Conservation (phyloP, 2,888 invertebrate species). For the Lampropteryx suffumata region DNA sequence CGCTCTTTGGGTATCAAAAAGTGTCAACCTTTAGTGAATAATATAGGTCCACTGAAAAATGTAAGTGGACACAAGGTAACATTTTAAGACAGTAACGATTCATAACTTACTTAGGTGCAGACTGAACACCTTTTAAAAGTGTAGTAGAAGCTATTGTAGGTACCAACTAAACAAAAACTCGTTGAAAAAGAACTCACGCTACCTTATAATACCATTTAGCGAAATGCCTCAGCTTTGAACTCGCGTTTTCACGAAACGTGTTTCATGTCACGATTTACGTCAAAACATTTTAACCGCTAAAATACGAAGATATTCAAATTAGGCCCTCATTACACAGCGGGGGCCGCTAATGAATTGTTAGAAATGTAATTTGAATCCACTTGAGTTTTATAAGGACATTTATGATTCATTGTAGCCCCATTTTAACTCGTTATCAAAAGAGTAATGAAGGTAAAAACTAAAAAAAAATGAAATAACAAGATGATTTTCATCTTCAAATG, state of each 20-base stretch:
- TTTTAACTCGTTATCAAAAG: constrained; percentile 10
- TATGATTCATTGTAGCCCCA: constrained; percentile 24
- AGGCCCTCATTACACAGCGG: constrained; percentile 60
- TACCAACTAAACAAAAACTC: not conserved
- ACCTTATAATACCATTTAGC: constrained; percentile 22
- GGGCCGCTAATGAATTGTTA: constrained; percentile 62
- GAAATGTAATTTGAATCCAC: constrained; percentile 46
- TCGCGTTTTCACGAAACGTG: constrained; percentile 52
- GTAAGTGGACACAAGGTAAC: too few relatives aligned
- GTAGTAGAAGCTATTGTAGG: too few relatives aligned
- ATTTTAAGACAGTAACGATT: too few relatives aligned
- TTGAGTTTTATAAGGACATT: constrained; percentile 24
- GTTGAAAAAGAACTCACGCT: constrained; percentile 6
- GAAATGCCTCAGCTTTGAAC: constrained; percentile 35
- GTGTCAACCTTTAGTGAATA: too few relatives aligned
- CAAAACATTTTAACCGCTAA: constrained; percentile 56
- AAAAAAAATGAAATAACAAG: too few relatives aligned
- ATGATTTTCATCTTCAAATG: too few relatives aligned
- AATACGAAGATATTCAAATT: constrained; percentile 68
- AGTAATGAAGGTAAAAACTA: too few relatives aligned
- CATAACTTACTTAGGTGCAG: too few relatives aligned
- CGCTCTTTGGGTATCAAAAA: too few relatives aligned
- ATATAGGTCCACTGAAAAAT: too few relatives aligned
- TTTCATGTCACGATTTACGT: constrained; percentile 63
- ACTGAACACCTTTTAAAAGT: too few relatives aligned